A percentile compares a stretch with the other conserved stretches of the same genome.
phyloP scores from a whole-genome alignment of 2,113 vertebrate genomes.

The Chrysemys picta region DNA sequence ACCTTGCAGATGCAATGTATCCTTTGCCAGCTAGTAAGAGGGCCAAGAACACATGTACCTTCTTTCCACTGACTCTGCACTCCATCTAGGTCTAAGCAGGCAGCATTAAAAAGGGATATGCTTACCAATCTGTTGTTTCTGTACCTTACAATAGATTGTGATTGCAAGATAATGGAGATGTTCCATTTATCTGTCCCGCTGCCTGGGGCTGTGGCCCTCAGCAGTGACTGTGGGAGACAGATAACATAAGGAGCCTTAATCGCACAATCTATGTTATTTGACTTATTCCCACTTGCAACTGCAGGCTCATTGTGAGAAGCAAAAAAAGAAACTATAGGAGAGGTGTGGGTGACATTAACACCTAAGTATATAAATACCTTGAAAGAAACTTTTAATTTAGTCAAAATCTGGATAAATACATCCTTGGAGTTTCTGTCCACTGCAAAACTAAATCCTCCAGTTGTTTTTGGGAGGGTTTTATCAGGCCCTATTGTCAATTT shows the following conservation, averaged over 20 bases:
- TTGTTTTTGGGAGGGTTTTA: not conserved
- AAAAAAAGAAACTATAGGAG: conserved; percentile 38
- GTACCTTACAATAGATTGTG: not conserved
- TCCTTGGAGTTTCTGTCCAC: not conserved
- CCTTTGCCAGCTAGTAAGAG: conserved; percentile 56
- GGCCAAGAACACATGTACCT: conserved; percentile 47
- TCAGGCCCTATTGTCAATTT: conserved; percentile 48
- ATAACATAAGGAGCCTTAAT: conserved; percentile 61
- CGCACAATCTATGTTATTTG: not conserved
- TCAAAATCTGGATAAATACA: conserved; percentile 75
- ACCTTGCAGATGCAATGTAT: conserved; percentile 73
- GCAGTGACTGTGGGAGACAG: conserved; percentile 68
- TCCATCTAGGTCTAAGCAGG: conserved; percentile 72
- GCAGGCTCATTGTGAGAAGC: conserved; percentile 57
- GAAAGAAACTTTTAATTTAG: conserved; percentile 61
- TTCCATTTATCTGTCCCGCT: rapidly evolving
- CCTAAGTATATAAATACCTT: conserved; percentile 58
- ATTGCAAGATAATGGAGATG: conserved; percentile 46
- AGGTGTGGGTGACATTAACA: not conserved
- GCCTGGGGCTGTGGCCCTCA: not conserved
- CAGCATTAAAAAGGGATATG: conserved; percentile 60
- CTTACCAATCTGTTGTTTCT: conserved; percentile 36
- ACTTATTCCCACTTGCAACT: not conserved
- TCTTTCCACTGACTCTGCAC: conserved; percentile 54
- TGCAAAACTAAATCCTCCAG: conserved; percentile 70